Base-by-base conservation (phyloP, 2,888 invertebrate genomes). In the Cryptocephalus moraei region DNA sequence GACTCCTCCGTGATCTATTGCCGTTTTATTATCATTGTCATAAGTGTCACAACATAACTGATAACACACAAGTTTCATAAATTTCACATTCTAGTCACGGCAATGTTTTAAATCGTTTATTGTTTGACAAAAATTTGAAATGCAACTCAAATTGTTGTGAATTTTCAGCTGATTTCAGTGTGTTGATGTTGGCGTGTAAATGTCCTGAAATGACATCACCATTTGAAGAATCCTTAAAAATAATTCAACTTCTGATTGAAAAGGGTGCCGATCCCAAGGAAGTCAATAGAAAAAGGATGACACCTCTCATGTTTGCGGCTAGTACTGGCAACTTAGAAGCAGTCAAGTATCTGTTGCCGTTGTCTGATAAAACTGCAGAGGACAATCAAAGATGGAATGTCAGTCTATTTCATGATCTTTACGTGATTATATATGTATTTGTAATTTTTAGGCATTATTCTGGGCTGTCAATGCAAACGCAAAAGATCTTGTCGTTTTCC, bases 361-460 rank as follows among this genome's bases (percentile, higher is more conserved):
- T 73, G 49, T 67, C 73, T 49, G 72, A 80, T 66, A 73, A 78
- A 57, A 73, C 79, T 61, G 74, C 75, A 56, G 69, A 71, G 45
- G 82, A 83, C 63, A 73, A 72, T 50, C 77, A 80, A 59, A 77
- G 78, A 36, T 79, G 79, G 78, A 79, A 79, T 51, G 82, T 81
- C 68, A 73, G 53, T 14, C 8, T 67, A 59, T 58, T 39, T 14
- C 2, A 42, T 11, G 31, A 46, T 41, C 1, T 14, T 39, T 41
- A 32, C 32, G 39, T n/a, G 41, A 39, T 11, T 4, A 2, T 36
- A 36, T 11, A 36, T 4, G 6, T 36, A 11, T 4, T n/a, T 36
- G 4, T n/a, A 2, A 36, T 11, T 36, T 36, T 36, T 36, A 36
- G 36, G 81, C 79, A 40, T 58, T 81, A 43, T 81, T 80, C 64